Base-by-base conservation (phyloP, 1,140 invertebrate species). In the Drosophila ogumai region DNA sequence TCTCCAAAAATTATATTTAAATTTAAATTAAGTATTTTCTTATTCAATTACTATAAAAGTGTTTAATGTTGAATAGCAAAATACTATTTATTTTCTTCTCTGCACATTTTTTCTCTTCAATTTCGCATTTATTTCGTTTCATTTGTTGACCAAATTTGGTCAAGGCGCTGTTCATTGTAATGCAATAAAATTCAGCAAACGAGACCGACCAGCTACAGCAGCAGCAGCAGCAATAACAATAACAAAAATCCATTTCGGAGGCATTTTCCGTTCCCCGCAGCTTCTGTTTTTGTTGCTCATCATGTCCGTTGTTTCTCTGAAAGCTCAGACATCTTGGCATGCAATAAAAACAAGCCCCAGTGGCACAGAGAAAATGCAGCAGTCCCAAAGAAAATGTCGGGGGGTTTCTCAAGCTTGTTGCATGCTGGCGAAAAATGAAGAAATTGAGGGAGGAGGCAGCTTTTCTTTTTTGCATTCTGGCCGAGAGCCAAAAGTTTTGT, bases 61-160 rank as follows among this genome's bases (percentile, higher is more conserved):
- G n/a, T n/a, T n/a, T n/a, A n/a, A n/a, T n/a, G 22, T 13, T 32
- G 6, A n/a, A 32, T 50, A 8, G 1, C 0, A 9, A 25, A 56
- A 2, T 38, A 8, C 10, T n/a, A 8, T 32, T 3, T 0, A 28
- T 60, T 58, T 43, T 7, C 22, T 36, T 25, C 40, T 34, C 28
- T 65, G 56, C 25, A 44, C 12, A 25, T 43, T 32, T 36, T 50
- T 28, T 28, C 46, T 47, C 36, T 34, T 28, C 31, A 28, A 52
- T 66, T 69, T 67, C 47, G 38, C 66, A 54, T 66, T 66, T 34
- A 66, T 44, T 67, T 66, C 43, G 46, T 60, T 71, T 71, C 57
- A 71, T 72, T 72, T 58, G 66, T 75, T 87, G 84, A 64, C 84
- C 84, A 88, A 88, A 87, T 88, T 82, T 88, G 76, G 79, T 50